phyloP scores from a whole-genome alignment of 2,113 vertebrate species.

The Panurus biarmicus region DNA sequence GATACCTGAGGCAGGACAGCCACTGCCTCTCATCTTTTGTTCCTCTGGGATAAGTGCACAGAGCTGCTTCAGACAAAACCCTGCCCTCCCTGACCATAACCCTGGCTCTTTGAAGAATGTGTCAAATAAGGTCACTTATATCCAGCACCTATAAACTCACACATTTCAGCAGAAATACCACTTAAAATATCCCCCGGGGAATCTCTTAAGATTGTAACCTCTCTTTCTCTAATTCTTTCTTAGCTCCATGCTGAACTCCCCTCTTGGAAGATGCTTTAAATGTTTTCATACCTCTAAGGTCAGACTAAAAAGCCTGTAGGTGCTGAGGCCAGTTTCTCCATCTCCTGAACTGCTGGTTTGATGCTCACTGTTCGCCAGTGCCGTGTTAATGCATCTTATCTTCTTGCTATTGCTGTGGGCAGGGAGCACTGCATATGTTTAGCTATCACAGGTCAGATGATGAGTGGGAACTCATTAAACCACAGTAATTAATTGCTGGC shows the following conservation, averaged over 20 bases:
- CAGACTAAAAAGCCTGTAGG: background rate
- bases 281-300: background rate
- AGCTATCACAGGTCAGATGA: slow-evolving; percentile 63
- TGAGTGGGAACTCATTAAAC: slow-evolving; percentile 64
- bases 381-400: slow-evolving; percentile 24
- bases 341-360: background rate
- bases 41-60: background rate
- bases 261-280: background rate
- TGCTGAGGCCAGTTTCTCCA: background rate
- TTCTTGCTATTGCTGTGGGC: slow-evolving; percentile 41
- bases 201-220: background rate
- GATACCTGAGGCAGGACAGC: background rate
- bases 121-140: background rate
- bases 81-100: background rate
- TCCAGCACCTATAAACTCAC: background rate
- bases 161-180: background rate
- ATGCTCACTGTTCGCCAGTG: background rate
- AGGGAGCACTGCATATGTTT: slow-evolving; percentile 47
- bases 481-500: slow-evolving; percentile 63
- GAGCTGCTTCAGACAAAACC: background rate
- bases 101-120: background rate
- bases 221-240: background rate
- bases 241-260: background rate
- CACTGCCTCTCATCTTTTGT: background rate
- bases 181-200: background rate